These are phyloP conservation scores for Cheilosia vernalis DNA, from an alignment of 2,888 invertebrate species.

Conservation along the genomic window DNA sequence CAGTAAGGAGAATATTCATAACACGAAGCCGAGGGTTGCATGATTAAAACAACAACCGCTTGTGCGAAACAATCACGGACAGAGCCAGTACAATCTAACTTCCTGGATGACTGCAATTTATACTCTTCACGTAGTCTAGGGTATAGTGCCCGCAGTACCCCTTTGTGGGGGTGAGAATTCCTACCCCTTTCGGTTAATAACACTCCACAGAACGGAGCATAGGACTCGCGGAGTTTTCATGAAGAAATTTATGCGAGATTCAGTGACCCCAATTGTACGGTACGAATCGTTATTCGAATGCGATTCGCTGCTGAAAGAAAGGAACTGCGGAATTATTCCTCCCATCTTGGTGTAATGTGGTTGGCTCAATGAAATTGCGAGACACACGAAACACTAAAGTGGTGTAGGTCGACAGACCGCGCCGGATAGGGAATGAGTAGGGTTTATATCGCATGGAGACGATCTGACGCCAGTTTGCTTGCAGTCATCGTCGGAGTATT, in stretches of 20 bases:
- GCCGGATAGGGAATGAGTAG: not conserved
- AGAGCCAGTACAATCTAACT: slow-evolving; percentile 5
- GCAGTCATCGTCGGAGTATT: slow-evolving; percentile 12
- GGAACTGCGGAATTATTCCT: slow-evolving; percentile 40
- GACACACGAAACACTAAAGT: slow-evolving; percentile 47
- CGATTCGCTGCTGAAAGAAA: slow-evolving; percentile 36
- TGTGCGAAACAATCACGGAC: slow-evolving; percentile 44
- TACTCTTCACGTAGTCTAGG: slow-evolving; percentile 60
- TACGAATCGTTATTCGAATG: slow-evolving; percentile 38
- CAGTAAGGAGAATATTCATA: slow-evolving; percentile 34
- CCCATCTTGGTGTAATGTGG: slow-evolving; percentile 16
- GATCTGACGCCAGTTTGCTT: slow-evolving; percentile 61
- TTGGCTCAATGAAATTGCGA: slow-evolving; percentile 36
- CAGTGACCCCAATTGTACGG: slow-evolving; percentile 64
- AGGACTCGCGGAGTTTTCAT: not conserved
- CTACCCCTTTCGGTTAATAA: slow-evolving; percentile 37
- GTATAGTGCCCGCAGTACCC: slow-evolving; percentile 24
- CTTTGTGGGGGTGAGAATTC: slow-evolving; percentile 21
- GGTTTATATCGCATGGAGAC: slow-evolving; percentile 60
- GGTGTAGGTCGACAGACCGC: not conserved
- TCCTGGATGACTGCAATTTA: slow-evolving; percentile 68
- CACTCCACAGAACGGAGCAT: slow-evolving; percentile 11
- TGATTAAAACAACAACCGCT: slow-evolving; percentile 52
- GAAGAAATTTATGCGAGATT: slow-evolving; percentile 40
- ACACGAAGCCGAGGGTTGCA: slow-evolving; percentile 25